These are phyloP conservation scores for Calephelis nemesis DNA, from an alignment of 1,140 invertebrate genomes.

Conservation along the genomic window DNA sequence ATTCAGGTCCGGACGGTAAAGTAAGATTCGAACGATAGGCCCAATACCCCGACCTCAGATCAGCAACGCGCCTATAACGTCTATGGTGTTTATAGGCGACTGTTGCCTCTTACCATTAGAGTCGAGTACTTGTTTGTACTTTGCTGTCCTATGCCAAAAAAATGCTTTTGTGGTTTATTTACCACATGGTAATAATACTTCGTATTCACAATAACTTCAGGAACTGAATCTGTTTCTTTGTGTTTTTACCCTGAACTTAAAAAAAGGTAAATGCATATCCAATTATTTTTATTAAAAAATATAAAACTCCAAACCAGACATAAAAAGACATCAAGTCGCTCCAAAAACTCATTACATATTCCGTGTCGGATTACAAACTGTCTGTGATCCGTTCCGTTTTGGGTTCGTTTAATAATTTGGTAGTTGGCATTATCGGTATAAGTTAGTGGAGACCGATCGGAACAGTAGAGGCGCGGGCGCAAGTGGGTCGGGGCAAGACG, in stretches of 20 bases:
- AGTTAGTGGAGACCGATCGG: constrained; percentile 45
- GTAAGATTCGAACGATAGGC: no score
- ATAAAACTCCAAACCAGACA: constrained; percentile 1
- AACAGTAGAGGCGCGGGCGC: constrained; percentile 38
- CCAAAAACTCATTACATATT: constrained; percentile 23
- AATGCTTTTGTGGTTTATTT: no score
- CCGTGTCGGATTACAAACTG: constrained; percentile 13
- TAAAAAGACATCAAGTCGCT: constrained; percentile 5
- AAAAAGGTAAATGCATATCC: neutral
- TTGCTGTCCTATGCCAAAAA: no score
- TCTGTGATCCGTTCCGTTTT: constrained; percentile 8
- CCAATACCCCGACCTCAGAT: no score
- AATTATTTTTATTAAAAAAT: constrained; percentile 15
- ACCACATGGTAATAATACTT: no score
- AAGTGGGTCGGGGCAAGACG: constrained; percentile 37
- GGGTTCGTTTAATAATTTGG: constrained; percentile 47
- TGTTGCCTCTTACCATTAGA: no score
- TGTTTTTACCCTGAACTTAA: neutral
- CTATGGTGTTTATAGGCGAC: no score
- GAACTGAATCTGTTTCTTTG: neutral
- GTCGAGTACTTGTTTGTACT: no score
- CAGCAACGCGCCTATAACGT: no score
- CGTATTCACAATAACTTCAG: neutral
- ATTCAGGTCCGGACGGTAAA: no score
- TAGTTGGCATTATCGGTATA: constrained; percentile 47